Percentiles rank a stretch among this genome's conserved stretches.
These are phyloP conservation scores for Parapsyche elsis DNA, from an alignment of 1,140 invertebrate genomes.

Conservation along the genomic window DNA sequence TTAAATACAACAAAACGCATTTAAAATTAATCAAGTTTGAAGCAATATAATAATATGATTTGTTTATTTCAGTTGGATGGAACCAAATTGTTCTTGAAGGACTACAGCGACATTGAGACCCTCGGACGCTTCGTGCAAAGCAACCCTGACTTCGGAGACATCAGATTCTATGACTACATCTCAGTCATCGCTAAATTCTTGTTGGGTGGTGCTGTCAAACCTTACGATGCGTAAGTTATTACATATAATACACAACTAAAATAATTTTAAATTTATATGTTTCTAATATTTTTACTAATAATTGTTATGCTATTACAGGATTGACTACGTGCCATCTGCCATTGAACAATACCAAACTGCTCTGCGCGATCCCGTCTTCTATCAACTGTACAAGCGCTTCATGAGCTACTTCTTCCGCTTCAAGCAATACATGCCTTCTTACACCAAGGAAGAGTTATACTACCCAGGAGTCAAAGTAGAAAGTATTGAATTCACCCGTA, in stretches of 20 bases:
- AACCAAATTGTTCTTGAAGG: slow-evolving; percentile 41
- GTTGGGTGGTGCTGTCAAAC: slow-evolving; percentile 61
- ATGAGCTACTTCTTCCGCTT: slow-evolving; percentile 68
- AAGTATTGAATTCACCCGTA: slow-evolving; percentile 70
- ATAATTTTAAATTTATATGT: not conserved
- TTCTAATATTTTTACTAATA: not conserved
- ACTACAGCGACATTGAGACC: slow-evolving; percentile 60
- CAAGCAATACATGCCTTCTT: slow-evolving; percentile 66
- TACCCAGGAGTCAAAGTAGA: slow-evolving; percentile 74
- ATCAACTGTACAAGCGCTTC: slow-evolving; percentile 72
- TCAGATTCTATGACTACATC: slow-evolving; percentile 64
- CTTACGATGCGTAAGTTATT: slow-evolving; percentile 49
- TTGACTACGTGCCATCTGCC: slow-evolving; percentile 61
- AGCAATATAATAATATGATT: not conserved
- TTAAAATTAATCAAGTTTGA: not conserved
- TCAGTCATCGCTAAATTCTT: slow-evolving; percentile 61
- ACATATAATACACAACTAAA: not conserved
- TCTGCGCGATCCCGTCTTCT: slow-evolving; percentile 75
- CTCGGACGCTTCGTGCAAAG: slow-evolving; percentile 66
- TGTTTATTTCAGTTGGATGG: slow-evolving; percentile 39
- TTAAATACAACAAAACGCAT: not conserved
- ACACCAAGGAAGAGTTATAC: slow-evolving; percentile 68
- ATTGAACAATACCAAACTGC: slow-evolving; percentile 70
- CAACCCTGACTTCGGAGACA: slow-evolving; percentile 63
- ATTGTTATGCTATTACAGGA: slow-evolving; percentile 42